A percentile compares a stretch with the other conserved stretches of the same genome.
phyloP scores from a whole-genome alignment of 1,140 invertebrate species.

The Neodiprion lecontei region DNA sequence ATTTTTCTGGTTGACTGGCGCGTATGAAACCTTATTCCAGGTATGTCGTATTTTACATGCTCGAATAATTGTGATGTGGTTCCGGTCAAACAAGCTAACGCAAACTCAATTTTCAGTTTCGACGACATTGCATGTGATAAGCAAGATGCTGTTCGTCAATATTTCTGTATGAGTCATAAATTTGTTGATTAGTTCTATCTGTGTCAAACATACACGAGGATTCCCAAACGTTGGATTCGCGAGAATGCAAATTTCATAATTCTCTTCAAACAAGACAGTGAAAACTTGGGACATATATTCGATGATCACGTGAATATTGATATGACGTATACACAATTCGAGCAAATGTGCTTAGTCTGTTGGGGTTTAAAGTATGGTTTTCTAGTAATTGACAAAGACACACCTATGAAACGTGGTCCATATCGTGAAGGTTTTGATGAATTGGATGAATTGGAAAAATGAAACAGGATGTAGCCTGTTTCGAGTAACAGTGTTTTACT shows the following conservation, averaged over 20 bases:
- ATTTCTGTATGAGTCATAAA: slow-evolving; percentile 51
- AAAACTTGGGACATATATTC: neutral
- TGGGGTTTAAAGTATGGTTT: slow-evolving; percentile 42
- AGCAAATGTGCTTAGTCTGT: slow-evolving; percentile 37
- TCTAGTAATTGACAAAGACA: slow-evolving; percentile 38
- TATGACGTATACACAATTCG: slow-evolving; percentile 40
- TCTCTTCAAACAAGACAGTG: slow-evolving; percentile 30
- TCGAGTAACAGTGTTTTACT: too few relatives aligned
- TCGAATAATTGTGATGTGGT: slow-evolving; percentile 34
- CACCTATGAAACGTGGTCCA: slow-evolving; percentile 28
- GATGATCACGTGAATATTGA: slow-evolving; percentile 40
- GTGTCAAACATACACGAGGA: slow-evolving; percentile 16
- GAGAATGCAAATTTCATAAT: slow-evolving; percentile 49
- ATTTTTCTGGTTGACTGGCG: too few relatives aligned
- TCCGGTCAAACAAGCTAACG: slow-evolving; percentile 24
- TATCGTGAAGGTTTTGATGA: slow-evolving; percentile 36
- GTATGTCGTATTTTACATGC: slow-evolving; percentile 16
- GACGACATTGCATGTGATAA: slow-evolving; percentile 50
- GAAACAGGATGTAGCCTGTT: too few relatives aligned
- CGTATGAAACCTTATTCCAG: too few relatives aligned
- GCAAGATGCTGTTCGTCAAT: slow-evolving; percentile 40
- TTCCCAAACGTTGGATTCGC: slow-evolving; percentile 46
- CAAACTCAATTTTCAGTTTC: slow-evolving; percentile 46
- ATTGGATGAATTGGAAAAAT: too few relatives aligned
- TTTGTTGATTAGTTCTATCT: slow-evolving; percentile 45